Evolutionary conservation across 2,113 vertebrate genomes (phyloP).

Genomic region (Sciurus niger): DNA sequence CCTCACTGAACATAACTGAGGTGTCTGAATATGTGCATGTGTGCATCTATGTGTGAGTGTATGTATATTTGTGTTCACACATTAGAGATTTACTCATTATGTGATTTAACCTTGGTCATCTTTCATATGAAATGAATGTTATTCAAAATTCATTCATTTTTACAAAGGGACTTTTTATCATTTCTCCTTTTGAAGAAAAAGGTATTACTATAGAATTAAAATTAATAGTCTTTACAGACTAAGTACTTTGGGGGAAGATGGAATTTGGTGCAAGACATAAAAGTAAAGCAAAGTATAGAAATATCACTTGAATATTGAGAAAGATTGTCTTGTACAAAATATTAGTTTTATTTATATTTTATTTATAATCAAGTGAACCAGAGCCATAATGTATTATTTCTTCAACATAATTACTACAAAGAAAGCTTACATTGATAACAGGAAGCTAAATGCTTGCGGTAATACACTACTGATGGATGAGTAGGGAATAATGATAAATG

Average conservation of each 20-base stretch:
- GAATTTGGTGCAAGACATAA: background rate
- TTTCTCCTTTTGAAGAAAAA: conserved; percentile 16
- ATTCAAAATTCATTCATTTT: conserved; percentile 22
- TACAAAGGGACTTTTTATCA: background rate
- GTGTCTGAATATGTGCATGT: background rate
- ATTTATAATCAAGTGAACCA: conserved; percentile 51
- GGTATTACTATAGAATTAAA: conserved; percentile 2
- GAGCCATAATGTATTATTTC: background rate
- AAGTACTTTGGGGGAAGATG: background rate
- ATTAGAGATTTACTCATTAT: background rate
- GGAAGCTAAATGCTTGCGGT: background rate
- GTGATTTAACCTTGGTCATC: background rate
- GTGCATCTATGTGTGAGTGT: no score
- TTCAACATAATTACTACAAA: conserved; percentile 63
- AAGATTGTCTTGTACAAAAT: conserved; percentile 1
- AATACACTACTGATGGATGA: conserved; percentile 63
- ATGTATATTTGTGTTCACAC: background rate
- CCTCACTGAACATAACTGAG: background rate
- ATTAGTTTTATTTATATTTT: conserved; percentile 58
- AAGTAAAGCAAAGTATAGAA: background rate
- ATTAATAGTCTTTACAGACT: background rate
- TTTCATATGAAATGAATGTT: background rate
- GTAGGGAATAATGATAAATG: conserved; percentile 81
- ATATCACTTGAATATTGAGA: background rate
- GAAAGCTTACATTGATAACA: conserved; percentile 64